Conservation (phyloP, 2,888 invertebrate species). For the Eristalis tenax region DNA sequence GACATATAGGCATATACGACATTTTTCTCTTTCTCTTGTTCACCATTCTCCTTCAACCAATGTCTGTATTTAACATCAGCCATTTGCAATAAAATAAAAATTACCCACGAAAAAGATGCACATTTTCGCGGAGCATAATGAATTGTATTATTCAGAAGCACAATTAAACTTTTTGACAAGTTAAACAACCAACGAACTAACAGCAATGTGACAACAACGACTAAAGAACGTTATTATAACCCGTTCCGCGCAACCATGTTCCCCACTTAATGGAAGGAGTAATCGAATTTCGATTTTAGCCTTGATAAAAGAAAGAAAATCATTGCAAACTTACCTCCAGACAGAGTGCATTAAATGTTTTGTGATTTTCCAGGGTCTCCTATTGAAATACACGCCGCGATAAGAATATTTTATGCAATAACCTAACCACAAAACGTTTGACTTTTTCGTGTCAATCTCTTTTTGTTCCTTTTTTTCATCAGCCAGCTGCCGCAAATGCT, state of each 20-base stretch:
- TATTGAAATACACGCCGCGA: conserved; percentile 46
- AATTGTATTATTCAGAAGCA: conserved; percentile 36
- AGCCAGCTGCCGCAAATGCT: conserved; percentile 64
- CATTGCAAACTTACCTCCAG: conserved; percentile 52
- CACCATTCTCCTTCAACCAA: conserved; percentile 40
- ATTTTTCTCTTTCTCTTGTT: conserved; percentile 62
- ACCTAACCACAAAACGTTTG: conserved; percentile 71
- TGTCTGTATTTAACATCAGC: conserved; percentile 69
- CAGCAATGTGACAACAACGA: conserved; percentile 16
- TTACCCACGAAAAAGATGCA: conserved; percentile 31
- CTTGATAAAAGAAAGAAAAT: conserved; percentile 23
- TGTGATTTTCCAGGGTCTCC: conserved; percentile 44
- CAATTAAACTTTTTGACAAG: conserved; percentile 34
- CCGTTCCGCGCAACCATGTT: conserved; percentile 56
- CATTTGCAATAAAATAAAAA: conserved; percentile 67
- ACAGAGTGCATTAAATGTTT: conserved; percentile 32
- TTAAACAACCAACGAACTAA: conserved; percentile 4
- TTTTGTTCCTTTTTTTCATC: conserved; percentile 51
- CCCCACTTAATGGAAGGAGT: neutral
- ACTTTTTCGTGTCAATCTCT: conserved; percentile 53
- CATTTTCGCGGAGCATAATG: conserved; percentile 3
- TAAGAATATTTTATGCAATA: conserved; percentile 73
- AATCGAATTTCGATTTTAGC: conserved; percentile 33
- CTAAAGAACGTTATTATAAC: conserved; percentile 19
- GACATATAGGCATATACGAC: conserved; percentile 50